Evolutionary conservation across 1,140 invertebrate species (phyloP), one percentile per base, ranked within the genome.

Genomic region (Papilio glaucus): DNA sequence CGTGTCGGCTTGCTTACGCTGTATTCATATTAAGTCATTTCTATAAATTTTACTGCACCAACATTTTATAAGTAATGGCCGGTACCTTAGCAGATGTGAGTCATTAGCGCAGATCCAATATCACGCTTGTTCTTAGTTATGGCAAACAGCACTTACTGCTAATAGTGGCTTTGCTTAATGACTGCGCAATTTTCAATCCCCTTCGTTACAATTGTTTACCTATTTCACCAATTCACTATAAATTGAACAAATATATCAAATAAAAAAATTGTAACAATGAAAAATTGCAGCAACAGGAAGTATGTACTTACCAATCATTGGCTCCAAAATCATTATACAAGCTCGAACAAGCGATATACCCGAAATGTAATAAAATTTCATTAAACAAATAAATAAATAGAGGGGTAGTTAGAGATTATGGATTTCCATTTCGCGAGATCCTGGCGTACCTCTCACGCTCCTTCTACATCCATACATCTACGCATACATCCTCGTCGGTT

Each of bases 31-130:
- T 21, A 49, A 49, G 6, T 9, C 10, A 41, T 13, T 41, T 13
- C 13, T 41, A 13, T 21, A 49, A 9, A 49, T 24, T 24, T 57
- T 57, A 57, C 4, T 57, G 21, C 21, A 57, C 49, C 7, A 49
- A 49, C 49, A 57, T 24, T 57, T 57, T 57, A 57, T 24, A 13
- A 57, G 6, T 33, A 33, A 57, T 57, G 21, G 49, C 49, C 49
- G 24, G 49, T 57, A 24, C 24, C 18, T 57, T 26, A 57, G 10
- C 12, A 21, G 0, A 15, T 45, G 13, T 57, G 29, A 33, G 7
- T 12, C 21, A 49, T 49, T 49, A 5, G 21, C 24, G 4, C n/a
- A 57, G 21, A 26, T 57, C 49, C 49, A 21, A 57, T 24, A 26
- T 57, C 49, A 57, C 3, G 49, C 5, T 53, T 57, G 18, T 57